Evolutionary conservation across 2,888 invertebrate species (phyloP).

Genomic region (Teleogryllus oceanicus): DNA sequence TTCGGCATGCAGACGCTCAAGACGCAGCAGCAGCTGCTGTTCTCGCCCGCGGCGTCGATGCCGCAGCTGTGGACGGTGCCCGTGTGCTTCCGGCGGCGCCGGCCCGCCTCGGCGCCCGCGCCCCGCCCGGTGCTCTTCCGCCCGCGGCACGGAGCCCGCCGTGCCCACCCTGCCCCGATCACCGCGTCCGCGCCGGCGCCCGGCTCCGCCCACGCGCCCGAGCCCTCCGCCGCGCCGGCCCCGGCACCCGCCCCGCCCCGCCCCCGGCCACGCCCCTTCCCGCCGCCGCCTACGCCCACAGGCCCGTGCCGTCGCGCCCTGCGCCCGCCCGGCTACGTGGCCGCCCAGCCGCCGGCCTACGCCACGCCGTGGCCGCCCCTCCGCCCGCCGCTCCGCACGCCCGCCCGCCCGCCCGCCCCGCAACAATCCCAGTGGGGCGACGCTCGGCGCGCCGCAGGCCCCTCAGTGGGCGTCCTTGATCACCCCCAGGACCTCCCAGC

Average conservation of each 20-base stretch:
- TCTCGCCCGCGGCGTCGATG: not conserved
- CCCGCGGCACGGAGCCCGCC: not conserved
- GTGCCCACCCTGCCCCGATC: not conserved
- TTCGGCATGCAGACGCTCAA: not conserved
- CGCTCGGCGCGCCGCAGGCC: too few relatives aligned
- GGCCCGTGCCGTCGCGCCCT: not conserved
- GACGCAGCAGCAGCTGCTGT: not conserved
- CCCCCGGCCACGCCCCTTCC: too few relatives aligned
- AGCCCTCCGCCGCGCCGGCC: too few relatives aligned
- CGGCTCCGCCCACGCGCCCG: not conserved
- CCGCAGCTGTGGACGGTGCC: not conserved
- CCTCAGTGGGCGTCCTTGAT: too few relatives aligned
- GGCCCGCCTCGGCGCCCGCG: not conserved
- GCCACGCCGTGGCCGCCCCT: too few relatives aligned
- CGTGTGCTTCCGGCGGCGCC: not conserved
- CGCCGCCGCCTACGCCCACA: not conserved
- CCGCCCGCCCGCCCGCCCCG: too few relatives aligned
- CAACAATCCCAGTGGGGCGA: too few relatives aligned
- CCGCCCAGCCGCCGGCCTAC: too few relatives aligned
- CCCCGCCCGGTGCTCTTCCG: not conserved
- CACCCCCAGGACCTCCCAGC: too few relatives aligned
- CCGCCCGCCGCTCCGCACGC: too few relatives aligned
- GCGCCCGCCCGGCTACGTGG: too few relatives aligned
- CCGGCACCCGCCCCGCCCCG: too few relatives aligned
- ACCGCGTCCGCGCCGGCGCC: not conserved